Evolutionary conservation across 2,888 invertebrate genomes (phyloP).

Genomic region (Myathropa florea): DNA sequence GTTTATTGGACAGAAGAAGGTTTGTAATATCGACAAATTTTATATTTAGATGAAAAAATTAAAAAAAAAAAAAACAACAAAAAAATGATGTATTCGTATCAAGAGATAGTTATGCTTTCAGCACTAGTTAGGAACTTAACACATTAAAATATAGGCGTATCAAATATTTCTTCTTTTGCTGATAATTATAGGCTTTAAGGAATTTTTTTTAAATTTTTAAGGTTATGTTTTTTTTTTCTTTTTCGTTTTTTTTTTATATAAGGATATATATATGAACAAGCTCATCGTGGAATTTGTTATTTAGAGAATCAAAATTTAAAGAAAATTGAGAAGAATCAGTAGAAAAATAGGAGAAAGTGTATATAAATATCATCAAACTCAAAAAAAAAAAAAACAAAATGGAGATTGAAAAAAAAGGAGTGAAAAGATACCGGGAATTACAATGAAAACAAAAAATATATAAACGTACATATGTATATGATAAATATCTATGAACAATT

Average conservation of each 20-base stretch:
- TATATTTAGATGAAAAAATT: not conserved
- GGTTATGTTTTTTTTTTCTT: constrained; percentile 2
- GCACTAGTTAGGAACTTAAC: constrained; percentile 65
- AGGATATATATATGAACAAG: not conserved
- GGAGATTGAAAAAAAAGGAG: not conserved
- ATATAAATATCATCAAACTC: constrained; percentile 31
- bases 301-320: not conserved
- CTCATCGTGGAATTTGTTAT: not conserved
- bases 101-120: constrained; percentile 42
- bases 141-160: constrained; percentile 47
- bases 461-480: not conserved
- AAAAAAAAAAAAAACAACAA: constrained; percentile 14
- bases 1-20: not conserved
- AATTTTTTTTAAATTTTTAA: not conserved
- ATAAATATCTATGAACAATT: constrained; percentile 9
- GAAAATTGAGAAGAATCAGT: not conserved
- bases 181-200: constrained; percentile 36
- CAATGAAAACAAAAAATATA: constrained; percentile 13
- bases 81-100: constrained; percentile 36
- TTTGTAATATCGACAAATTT: not conserved
- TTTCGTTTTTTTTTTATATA: not conserved
- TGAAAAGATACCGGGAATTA: constrained; percentile 51
- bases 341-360: constrained; percentile 18
- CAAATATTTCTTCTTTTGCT: constrained; percentile 17
- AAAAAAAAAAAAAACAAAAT: constrained; percentile 2